phyloP scores from a whole-genome alignment of 2,113 vertebrate genomes.

The Hippocampus mohnikei region DNA sequence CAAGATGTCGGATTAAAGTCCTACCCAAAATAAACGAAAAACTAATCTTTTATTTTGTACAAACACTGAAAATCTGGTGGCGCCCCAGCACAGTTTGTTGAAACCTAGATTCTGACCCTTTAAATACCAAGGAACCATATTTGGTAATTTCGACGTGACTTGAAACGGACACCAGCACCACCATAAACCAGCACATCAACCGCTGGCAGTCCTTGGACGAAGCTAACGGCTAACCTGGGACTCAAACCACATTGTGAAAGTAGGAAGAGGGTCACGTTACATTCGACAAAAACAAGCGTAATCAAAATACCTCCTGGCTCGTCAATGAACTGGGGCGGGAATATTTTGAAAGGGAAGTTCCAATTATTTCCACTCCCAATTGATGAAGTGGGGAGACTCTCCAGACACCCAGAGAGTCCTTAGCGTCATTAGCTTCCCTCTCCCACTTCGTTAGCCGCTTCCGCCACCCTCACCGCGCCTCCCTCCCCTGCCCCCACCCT shows the following conservation, averaged over 20 bases:
- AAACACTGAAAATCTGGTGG: too few relatives aligned
- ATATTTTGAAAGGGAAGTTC: constrained; percentile 34
- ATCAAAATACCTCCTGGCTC: background rate
- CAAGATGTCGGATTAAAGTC: too few relatives aligned
- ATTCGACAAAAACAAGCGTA: background rate
- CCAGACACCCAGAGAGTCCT: constrained; percentile 60
- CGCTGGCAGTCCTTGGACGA: background rate
- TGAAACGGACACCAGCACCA: too few relatives aligned
- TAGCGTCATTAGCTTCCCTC: constrained; percentile 51
- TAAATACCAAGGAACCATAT: too few relatives aligned
- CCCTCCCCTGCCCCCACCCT: constrained; percentile 18
- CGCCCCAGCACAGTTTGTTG: too few relatives aligned
- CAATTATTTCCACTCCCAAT: constrained; percentile 68
- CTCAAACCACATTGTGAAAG: background rate
- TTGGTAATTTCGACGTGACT: too few relatives aligned
- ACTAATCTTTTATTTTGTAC: too few relatives aligned
- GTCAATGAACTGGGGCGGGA: background rate
- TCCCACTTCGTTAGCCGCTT: constrained; percentile 64
- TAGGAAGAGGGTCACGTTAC: background rate
- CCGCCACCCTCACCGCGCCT: constrained; percentile 38
- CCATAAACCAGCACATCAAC: too few relatives aligned
- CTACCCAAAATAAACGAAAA: too few relatives aligned
- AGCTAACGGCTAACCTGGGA: background rate
- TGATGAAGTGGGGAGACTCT: constrained; percentile 62
- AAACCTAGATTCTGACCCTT: too few relatives aligned